phyloP scores from a whole-genome alignment of 2,797 vertebrate genomes.

The Diceros bicornis region DNA sequence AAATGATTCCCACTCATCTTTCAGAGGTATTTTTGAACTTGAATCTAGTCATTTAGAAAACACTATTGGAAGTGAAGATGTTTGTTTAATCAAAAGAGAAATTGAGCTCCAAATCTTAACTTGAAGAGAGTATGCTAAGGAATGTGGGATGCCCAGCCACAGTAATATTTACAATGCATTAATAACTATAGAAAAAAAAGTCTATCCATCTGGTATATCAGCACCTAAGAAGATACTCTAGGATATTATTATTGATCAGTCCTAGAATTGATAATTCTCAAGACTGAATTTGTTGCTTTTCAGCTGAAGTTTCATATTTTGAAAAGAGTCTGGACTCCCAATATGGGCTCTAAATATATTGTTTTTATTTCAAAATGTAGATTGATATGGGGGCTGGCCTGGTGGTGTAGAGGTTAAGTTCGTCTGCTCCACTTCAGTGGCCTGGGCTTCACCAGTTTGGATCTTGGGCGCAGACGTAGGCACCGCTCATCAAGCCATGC shows the following conservation, averaged over 20 bases:
- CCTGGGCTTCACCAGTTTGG: too few species aligned
- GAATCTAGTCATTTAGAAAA: conserved; percentile 42
- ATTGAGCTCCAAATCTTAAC: not conserved
- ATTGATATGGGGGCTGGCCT: not conserved
- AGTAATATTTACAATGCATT: not conserved
- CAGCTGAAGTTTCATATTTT: conserved; percentile 43
- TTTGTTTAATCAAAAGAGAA: conserved; percentile 10
- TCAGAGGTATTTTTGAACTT: conserved; percentile 43
- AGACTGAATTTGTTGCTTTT: not conserved
- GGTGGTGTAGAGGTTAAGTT: too few species aligned
- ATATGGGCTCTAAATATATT: not conserved
- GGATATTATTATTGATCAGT: not conserved
- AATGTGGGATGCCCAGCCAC: not conserved
- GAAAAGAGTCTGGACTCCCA: not conserved
- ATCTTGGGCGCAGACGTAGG: too few species aligned
- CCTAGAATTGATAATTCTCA: not conserved
- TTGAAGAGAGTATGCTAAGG: not conserved
- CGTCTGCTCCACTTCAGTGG: too few species aligned
- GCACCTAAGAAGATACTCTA: not conserved
- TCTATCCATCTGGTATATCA: not conserved
- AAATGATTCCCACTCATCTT: not conserved
- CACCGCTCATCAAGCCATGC: too few species aligned
- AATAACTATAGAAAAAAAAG: not conserved
- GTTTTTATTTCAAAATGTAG: conserved; percentile 21
- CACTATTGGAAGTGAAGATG: not conserved